Conservation (phyloP, 2,797 vertebrate species). For the Crenichthys baileyi region DNA sequence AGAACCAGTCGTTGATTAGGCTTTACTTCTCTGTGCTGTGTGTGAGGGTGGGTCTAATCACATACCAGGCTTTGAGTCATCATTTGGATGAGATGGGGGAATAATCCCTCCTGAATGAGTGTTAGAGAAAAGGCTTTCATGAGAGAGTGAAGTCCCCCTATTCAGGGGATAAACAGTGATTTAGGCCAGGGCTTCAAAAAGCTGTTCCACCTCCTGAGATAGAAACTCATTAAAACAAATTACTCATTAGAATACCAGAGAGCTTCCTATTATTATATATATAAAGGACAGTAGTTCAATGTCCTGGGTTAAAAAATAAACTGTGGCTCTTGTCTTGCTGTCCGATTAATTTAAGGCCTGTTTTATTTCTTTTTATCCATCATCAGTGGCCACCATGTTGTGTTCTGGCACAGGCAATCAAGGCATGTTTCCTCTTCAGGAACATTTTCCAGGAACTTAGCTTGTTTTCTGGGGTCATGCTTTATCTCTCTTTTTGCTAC, state of each 20-base stretch:
- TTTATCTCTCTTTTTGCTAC: neutral
- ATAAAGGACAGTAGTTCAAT: neutral
- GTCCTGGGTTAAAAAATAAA: neutral
- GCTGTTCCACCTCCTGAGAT: constrained; percentile 14
- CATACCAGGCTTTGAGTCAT: constrained; percentile 71
- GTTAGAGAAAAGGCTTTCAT: constrained; percentile 59
- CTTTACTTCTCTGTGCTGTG: constrained; percentile 20
- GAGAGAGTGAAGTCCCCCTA: constrained; percentile 30
- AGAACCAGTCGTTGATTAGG: neutral
- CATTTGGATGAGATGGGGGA: constrained; percentile 68
- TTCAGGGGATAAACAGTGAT: constrained; percentile 53
- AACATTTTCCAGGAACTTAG: neutral
- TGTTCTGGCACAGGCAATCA: neutral
- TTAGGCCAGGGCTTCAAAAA: constrained; percentile 36
- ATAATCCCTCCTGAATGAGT: constrained; percentile 71
- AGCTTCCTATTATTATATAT: neutral
- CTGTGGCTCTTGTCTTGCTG: neutral
- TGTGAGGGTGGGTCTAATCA: constrained; percentile 56
- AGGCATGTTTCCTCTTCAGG: neutral
- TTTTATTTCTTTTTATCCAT: neutral
- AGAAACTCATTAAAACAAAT: constrained; percentile 36
- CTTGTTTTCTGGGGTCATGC: neutral
- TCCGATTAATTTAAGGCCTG: neutral
- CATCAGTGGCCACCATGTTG: neutral
- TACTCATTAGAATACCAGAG: constrained; percentile 19